phyloP scores from a whole-genome alignment of 2,113 vertebrate genomes.

The Nycticorax nycticorax region DNA sequence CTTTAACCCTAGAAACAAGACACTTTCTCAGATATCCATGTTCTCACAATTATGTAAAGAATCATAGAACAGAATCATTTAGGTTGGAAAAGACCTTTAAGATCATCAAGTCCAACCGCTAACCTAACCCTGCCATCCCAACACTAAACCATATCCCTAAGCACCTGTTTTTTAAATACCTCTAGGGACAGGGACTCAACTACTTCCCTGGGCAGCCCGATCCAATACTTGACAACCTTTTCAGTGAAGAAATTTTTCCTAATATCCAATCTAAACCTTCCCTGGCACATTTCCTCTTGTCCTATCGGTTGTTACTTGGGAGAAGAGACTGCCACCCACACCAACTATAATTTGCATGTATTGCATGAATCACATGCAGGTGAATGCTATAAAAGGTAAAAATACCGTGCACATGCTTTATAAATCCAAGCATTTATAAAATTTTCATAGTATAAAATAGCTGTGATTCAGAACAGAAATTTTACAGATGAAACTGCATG shows the following conservation, averaged over 20 bases:
- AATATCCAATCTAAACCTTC: too few relatives aligned
- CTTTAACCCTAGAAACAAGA: conserved; percentile 48
- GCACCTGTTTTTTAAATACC: neutral
- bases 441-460: neutral
- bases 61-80: neutral
- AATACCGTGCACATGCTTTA: neutral
- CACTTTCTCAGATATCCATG: neutral
- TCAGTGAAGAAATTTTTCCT: neutral
- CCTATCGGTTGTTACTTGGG: too few relatives aligned
- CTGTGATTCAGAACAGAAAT: neutral
- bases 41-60: neutral
- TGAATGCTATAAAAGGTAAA: conserved; percentile 35
- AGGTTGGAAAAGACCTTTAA: neutral
- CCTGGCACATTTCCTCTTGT: too few relatives aligned
- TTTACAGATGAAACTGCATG: neutral
- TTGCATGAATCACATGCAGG: neutral
- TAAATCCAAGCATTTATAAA: conserved; percentile 12
- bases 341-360: neutral
- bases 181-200: neutral
- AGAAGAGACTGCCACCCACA: neutral
- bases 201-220: neutral
- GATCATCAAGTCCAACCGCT: neutral
- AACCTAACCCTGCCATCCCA: neutral
- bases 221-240: neutral
- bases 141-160: neutral